Evolutionary conservation across 2,888 invertebrate species (phyloP).

Genomic region (Cremastinae sp.): DNA sequence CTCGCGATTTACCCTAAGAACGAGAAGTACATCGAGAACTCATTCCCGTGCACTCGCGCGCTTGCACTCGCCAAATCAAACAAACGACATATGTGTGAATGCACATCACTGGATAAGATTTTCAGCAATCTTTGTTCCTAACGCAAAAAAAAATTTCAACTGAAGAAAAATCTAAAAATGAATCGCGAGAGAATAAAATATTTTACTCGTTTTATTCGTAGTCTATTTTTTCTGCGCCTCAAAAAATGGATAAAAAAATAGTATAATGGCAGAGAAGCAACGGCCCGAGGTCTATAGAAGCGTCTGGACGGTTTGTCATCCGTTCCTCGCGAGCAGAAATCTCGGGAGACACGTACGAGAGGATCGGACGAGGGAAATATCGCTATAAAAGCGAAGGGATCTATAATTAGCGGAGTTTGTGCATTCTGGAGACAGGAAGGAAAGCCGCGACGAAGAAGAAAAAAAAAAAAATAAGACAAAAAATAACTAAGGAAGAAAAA

Average conservation of each 20-base stretch:
- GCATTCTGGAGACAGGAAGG: constrained; percentile 66
- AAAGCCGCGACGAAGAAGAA: constrained; percentile 50
- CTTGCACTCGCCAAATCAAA: constrained; percentile 6
- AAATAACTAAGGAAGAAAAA: constrained; percentile 32
- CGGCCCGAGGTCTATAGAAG: background rate
- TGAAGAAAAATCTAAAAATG: constrained; percentile 9
- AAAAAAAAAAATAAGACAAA: constrained; percentile 59
- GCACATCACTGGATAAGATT: too few species aligned
- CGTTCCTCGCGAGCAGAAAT: constrained; percentile 9
- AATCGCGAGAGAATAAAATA: background rate
- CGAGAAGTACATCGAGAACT: background rate
- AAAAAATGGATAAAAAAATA: too few species aligned
- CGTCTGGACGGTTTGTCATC: constrained; percentile 41
- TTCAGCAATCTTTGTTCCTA: too few species aligned
- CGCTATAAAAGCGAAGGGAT: constrained; percentile 40
- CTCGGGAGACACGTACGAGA: background rate
- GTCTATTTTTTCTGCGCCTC: too few species aligned
- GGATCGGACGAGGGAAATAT: constrained; percentile 4
- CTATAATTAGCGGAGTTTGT: constrained; percentile 61
- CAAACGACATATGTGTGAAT: background rate
- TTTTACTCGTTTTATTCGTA: background rate
- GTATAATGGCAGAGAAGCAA: too few species aligned
- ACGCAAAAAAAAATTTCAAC: background rate
- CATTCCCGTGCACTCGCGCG: background rate
- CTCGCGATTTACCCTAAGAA: background rate